A percentile compares a stretch with the other conserved stretches of the same genome.
These are phyloP conservation scores for Channa argus DNA, from an alignment of 2,113 vertebrate species.

Conservation along the genomic window DNA sequence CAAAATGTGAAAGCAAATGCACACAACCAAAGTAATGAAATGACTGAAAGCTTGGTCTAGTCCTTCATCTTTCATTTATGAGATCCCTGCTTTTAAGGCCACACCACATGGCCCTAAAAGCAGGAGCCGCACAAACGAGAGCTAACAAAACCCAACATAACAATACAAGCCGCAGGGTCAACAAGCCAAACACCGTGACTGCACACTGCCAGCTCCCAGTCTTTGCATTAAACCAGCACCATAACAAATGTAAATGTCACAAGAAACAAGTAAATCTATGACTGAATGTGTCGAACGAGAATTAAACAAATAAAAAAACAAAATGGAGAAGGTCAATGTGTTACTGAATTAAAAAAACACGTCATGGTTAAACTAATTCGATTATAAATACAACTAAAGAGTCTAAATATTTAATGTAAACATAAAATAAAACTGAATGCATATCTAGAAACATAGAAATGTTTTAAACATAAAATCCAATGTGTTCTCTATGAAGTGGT, in stretches of 20 bases:
- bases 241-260: constrained; percentile 24
- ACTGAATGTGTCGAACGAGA: constrained; percentile 2
- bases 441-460: background rate
- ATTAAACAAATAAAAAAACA: constrained; percentile 14
- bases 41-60: constrained; percentile 29
- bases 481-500: background rate
- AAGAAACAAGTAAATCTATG: constrained; percentile 30
- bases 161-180: background rate
- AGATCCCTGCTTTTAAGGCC: constrained; percentile 46
- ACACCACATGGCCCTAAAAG: constrained; percentile 34
- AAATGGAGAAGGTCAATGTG: background rate
- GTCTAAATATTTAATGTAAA: background rate
- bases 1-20: constrained; percentile 16
- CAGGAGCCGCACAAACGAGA: constrained; percentile 16
- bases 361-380: no score
- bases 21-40: constrained; percentile 16
- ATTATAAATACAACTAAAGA: background rate
- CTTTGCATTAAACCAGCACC: background rate
- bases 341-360: background rate
- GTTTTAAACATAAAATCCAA: background rate
- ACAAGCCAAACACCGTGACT: constrained; percentile 5
- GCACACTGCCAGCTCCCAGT: background rate
- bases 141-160: background rate
- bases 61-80: constrained; percentile 61
- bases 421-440: background rate